A percentile compares a stretch with the other conserved stretches of the same genome.
Conservation (phyloP, 2,797 vertebrate species). For the Sitta carolinensis region DNA sequence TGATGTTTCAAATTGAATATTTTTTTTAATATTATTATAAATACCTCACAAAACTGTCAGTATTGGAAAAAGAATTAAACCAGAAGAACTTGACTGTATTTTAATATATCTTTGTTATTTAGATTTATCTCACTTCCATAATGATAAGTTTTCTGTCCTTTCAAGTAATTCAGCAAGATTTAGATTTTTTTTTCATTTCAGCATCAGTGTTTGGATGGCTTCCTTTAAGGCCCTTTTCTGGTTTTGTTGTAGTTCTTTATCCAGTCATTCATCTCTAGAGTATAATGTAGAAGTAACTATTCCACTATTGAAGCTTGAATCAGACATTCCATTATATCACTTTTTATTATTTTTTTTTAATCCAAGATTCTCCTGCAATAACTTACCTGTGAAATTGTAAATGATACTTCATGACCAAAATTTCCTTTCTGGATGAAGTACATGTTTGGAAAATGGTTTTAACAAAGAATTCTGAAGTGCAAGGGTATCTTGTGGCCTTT, state of each 20-base stretch:
- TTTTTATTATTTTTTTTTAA: neutral
- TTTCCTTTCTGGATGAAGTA: neutral
- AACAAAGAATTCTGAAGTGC: neutral
- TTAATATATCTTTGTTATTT: conserved; percentile 53
- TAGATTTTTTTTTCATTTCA: neutral
- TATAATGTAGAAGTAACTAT: neutral
- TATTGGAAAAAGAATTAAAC: conserved; percentile 17
- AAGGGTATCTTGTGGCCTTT: neutral
- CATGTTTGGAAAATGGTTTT: neutral
- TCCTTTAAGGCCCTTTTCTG: neutral
- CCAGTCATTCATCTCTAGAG: neutral
- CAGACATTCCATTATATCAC: neutral
- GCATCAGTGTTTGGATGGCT: neutral
- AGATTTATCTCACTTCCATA: conserved; percentile 27
- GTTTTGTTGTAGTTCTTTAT: neutral
- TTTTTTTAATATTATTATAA: neutral
- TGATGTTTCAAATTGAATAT: conserved; percentile 28
- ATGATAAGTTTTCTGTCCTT: neutral
- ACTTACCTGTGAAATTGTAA: neutral
- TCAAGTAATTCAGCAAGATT: conserved; percentile 25
- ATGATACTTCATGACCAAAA: neutral
- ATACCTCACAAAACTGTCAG: conserved; percentile 36
- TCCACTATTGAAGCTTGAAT: neutral
- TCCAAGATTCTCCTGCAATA: neutral
- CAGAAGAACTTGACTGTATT: conserved; percentile 7